Percentiles rank a stretch among this genome's conserved stretches.
Conservation (phyloP, 2,888 invertebrate genomes). For the Epinotia demarniana region DNA sequence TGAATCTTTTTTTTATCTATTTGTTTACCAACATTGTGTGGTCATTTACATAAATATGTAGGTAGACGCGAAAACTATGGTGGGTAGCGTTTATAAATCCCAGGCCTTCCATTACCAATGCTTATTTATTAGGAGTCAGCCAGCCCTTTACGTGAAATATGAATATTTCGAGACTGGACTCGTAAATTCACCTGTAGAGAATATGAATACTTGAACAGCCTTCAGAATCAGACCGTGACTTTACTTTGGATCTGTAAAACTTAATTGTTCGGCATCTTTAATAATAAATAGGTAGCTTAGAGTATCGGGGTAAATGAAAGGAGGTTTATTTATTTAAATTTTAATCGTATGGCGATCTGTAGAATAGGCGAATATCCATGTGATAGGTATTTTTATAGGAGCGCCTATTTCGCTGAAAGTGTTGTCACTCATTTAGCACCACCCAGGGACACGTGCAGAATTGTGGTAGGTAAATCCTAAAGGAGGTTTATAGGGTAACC, state of each 20-base stretch:
- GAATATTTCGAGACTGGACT: constrained; percentile 21
- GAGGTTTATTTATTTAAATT: too few relatives aligned
- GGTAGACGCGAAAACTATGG: constrained; percentile 13
- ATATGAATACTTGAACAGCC: constrained; percentile 19
- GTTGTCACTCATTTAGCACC: too few relatives aligned
- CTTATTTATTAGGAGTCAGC: constrained; percentile 26
- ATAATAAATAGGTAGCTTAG: not conserved
- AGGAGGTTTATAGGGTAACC: not conserved
- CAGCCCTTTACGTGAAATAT: constrained; percentile 19
- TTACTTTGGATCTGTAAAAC: constrained; percentile 7
- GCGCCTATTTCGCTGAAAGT: too few relatives aligned
- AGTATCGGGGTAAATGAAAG: not conserved
- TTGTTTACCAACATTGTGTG: constrained; percentile 4
- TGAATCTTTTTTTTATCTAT: not conserved
- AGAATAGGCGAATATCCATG: too few relatives aligned
- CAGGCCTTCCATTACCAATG: constrained; percentile 21
- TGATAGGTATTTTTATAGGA: too few relatives aligned
- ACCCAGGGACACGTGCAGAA: too few relatives aligned
- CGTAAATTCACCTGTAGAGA: constrained; percentile 19
- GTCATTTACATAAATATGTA: constrained; percentile 12
- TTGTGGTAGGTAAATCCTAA: too few relatives aligned
- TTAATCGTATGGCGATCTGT: too few relatives aligned
- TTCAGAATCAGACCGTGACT: constrained; percentile 2
- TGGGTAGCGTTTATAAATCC: constrained; percentile 20
- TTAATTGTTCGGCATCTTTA: constrained; percentile 17